Conservation (phyloP, 2,888 invertebrate species). For the Eurytoma adleriae region DNA sequence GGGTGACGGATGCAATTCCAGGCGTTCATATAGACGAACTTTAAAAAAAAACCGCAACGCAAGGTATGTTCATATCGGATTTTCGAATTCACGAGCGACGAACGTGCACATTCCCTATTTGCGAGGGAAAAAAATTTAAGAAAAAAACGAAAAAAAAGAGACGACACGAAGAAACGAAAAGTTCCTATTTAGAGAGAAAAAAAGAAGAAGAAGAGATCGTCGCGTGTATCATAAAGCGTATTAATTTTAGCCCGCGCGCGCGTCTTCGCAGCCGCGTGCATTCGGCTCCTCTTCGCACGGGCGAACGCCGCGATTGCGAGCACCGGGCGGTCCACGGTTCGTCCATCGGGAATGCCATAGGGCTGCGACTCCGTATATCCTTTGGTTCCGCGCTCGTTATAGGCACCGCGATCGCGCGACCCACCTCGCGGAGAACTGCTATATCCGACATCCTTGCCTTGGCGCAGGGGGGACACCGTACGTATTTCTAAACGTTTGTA, state of each 20-base stretch:
- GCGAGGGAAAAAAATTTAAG: constrained; percentile 13
- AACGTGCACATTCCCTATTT: constrained; percentile 21
- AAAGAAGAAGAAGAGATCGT: constrained; percentile 38
- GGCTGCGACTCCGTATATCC: no score
- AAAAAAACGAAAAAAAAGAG: neutral
- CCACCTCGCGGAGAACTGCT: neutral
- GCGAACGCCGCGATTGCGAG: constrained; percentile 2
- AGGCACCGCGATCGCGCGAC: neutral
- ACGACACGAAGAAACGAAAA: constrained; percentile 12
- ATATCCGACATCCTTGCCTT: constrained; percentile 53
- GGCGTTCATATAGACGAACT: constrained; percentile 4
- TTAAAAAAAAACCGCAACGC: no score
- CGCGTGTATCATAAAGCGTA: constrained; percentile 38
- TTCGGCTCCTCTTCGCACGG: neutral
- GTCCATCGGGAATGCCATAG: neutral
- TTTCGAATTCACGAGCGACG: constrained; percentile 30
- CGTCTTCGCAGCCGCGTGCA: constrained; percentile 5
- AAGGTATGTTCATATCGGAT: constrained; percentile 23
- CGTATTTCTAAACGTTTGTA: constrained; percentile 48
- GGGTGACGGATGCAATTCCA: constrained; percentile 61
- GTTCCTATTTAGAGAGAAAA: constrained; percentile 52
- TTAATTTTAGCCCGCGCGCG: neutral
- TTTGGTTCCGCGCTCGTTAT: neutral
- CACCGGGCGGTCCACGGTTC: neutral
- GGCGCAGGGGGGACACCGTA: constrained; percentile 18